A percentile compares a stretch with the other conserved stretches of the same genome.
Conservation (phyloP, 2,797 vertebrate genomes). For the Xyrichtys novacula region DNA sequence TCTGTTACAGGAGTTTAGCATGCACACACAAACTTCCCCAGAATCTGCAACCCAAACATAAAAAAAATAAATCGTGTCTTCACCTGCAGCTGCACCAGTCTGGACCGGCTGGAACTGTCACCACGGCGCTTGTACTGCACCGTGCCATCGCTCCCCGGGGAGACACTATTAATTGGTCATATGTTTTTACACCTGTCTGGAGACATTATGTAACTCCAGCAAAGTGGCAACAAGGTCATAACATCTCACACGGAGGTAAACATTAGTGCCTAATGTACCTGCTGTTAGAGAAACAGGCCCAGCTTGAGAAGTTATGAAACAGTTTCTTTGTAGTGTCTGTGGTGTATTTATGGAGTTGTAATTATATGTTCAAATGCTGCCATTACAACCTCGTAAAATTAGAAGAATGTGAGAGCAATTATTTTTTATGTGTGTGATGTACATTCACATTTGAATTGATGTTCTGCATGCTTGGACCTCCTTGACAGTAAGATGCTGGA, state of each 20-base stretch:
- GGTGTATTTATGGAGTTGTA: conserved; percentile 19
- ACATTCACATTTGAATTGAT: background rate
- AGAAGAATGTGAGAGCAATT: conserved; percentile 1
- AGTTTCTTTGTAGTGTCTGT: conserved; percentile 5
- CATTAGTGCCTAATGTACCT: conserved; percentile 44
- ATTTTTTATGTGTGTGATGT: background rate
- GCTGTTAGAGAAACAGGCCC: conserved; percentile 39
- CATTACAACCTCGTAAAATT: conserved; percentile 25
- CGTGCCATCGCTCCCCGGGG: conserved; percentile 46
- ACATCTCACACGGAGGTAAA: conserved; percentile 40
- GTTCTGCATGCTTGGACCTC: no score
- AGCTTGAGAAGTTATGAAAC: conserved; percentile 44
- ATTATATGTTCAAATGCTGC: conserved; percentile 9
- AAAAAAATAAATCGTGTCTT: conserved; percentile 33
- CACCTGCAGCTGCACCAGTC: conserved; percentile 53
- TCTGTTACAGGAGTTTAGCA: background rate
- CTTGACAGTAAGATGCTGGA: no score
- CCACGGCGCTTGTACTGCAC: conserved; percentile 1
- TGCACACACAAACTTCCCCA: conserved; percentile 5
- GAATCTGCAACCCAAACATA: conserved; percentile 16
- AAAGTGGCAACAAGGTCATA: conserved; percentile 61
- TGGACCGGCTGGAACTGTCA: conserved; percentile 37
- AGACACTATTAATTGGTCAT: conserved; percentile 65
- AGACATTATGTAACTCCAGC: conserved; percentile 60
- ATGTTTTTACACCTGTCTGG: conserved; percentile 76